phyloP scores from a whole-genome alignment of 2,797 vertebrate genomes.

The Crenichthys baileyi region DNA sequence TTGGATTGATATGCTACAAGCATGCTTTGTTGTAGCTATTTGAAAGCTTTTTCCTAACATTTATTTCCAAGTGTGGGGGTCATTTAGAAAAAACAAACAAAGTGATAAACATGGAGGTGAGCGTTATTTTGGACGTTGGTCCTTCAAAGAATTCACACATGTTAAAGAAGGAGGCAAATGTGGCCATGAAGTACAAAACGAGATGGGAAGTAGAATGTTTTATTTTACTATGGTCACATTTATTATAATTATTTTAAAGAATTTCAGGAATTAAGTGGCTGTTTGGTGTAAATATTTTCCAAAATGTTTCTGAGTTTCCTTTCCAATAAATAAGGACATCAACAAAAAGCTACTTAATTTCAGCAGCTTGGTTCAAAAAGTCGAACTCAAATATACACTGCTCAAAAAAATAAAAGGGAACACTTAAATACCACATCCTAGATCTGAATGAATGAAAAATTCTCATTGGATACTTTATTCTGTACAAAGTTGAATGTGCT shows the following conservation, averaged over 20 bases:
- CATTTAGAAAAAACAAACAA: neutral
- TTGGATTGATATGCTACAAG: constrained; percentile 36
- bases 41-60: constrained; percentile 12
- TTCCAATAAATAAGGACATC: neutral
- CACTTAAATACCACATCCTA: no score
- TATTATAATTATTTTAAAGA: neutral
- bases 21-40: constrained; percentile 35
- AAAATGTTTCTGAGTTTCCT: neutral
- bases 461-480: no score
- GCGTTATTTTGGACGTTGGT: neutral
- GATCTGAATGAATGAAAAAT: no score
- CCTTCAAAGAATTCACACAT: neutral
- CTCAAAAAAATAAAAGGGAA: no score
- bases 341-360: no score
- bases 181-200: neutral
- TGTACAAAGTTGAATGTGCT: no score
- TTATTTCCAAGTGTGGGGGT: constrained; percentile 6
- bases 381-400: no score
- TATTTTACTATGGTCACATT: no score
- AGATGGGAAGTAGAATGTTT: neutral
- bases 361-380: no score
- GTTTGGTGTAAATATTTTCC: neutral
- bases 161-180: neutral
- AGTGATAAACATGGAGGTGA: no score
- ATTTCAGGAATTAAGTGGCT: neutral